These are phyloP conservation scores for Austrofundulus limnaeus DNA, from an alignment of 2,113 vertebrate genomes.

Conservation along the genomic window DNA sequence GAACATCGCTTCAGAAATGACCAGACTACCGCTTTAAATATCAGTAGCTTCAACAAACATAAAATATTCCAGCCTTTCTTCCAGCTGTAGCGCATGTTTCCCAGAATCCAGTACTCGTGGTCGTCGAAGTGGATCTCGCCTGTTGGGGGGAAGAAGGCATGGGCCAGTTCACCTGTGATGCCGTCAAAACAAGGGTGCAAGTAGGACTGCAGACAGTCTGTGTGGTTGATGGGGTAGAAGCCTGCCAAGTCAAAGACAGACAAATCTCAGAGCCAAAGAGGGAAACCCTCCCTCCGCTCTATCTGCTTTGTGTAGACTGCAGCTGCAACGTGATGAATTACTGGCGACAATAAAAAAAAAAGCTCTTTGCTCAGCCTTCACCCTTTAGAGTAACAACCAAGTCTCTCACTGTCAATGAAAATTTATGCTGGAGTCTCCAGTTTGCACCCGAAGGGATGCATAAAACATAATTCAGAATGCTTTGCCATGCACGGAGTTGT, in stretches of 20 bases:
- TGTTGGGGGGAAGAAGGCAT: slow-evolving; percentile 92
- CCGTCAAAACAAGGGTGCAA: slow-evolving; percentile 97
- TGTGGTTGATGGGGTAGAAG: slow-evolving; percentile 95
- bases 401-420: slow-evolving; percentile 38
- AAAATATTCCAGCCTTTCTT: slow-evolving; percentile 83
- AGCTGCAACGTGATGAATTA: slow-evolving; percentile 44
- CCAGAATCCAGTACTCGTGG: slow-evolving; percentile 94
- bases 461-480: slow-evolving; percentile 30
- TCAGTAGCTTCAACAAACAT: slow-evolving; percentile 16
- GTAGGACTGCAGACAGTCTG: slow-evolving; percentile 88
- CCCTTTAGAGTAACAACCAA: slow-evolving; percentile 26
- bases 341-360: slow-evolving; percentile 27
- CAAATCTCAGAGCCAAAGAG: slow-evolving; percentile 37
- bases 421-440: slow-evolving; percentile 34
- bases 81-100: slow-evolving; percentile 96
- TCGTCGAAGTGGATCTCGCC: slow-evolving; percentile 98
- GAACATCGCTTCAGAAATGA: too few species aligned
- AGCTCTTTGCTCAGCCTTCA: slow-evolving; percentile 27
- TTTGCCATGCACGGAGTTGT: slow-evolving; percentile 47
- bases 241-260: slow-evolving; percentile 76
- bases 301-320: slow-evolving; percentile 32
- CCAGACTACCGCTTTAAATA: neutral
- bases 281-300: slow-evolving; percentile 44
- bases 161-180: slow-evolving; percentile 93
- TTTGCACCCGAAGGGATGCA: slow-evolving; percentile 26